These are phyloP conservation scores for Oceanodroma tethys DNA, from an alignment of 2,113 vertebrate species.

Conservation along the genomic window DNA sequence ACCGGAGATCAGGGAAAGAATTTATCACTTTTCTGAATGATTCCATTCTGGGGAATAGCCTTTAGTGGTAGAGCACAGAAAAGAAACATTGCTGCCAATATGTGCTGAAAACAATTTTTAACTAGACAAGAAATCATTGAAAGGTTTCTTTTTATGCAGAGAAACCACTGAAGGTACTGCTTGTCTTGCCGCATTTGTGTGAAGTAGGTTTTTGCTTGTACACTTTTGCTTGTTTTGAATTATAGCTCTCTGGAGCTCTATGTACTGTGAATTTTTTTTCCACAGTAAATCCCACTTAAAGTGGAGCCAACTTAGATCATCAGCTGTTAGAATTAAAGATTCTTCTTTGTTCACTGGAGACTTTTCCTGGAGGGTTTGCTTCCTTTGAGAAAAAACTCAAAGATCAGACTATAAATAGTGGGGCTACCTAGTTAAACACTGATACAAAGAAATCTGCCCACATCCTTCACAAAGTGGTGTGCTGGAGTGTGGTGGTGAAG, in stretches of 20 bases:
- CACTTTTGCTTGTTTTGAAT: not conserved
- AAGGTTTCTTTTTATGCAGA: not conserved
- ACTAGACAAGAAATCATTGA: not conserved
- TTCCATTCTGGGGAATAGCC: not conserved
- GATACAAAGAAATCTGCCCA: not conserved
- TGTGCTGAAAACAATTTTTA: not conserved
- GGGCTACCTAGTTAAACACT: not conserved
- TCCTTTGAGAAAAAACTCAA: not conserved
- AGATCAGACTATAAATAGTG: not conserved
- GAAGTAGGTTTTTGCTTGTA: not conserved
- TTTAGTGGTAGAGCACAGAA: not conserved
- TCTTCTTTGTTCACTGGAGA: not conserved
- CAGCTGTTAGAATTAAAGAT: not conserved
- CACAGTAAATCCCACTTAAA: not conserved
- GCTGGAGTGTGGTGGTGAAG: not conserved
- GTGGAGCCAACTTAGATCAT: not conserved
- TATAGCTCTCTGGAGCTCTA: not conserved
- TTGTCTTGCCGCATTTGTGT: not conserved
- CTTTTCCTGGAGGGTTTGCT: not conserved
- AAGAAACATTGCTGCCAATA: not conserved
- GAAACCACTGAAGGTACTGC: not conserved
- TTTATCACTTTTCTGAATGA: not conserved
- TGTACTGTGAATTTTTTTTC: not conserved
- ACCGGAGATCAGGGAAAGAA: not conserved
- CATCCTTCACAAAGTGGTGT: not conserved